A percentile compares a stretch with the other conserved stretches of the same genome.
Evolutionary conservation across 2,113 vertebrate genomes (phyloP).

Genomic region (Peromyscus californicus): DNA sequence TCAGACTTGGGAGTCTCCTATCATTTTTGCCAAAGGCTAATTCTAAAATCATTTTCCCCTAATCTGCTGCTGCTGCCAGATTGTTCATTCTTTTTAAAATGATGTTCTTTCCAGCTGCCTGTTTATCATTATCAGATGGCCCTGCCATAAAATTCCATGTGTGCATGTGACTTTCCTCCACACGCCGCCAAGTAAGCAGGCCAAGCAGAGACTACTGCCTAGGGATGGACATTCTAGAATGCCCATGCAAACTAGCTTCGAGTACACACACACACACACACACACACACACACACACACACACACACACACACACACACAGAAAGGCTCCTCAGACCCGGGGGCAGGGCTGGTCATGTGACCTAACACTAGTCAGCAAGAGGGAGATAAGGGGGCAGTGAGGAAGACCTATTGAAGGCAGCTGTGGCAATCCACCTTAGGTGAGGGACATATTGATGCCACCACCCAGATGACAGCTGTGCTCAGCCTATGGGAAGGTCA

Average conservation of each 20-base stretch:
- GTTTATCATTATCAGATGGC: slow-evolving; percentile 30
- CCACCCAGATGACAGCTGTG: background rate
- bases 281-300: background rate
- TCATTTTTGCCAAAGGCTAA: slow-evolving; percentile 40
- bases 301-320: background rate
- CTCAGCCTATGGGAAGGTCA: background rate
- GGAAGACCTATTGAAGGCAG: background rate
- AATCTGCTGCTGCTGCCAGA: background rate
- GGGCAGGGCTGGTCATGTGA: background rate
- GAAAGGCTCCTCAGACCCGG: background rate
- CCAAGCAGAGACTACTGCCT: background rate
- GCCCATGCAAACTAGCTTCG: background rate
- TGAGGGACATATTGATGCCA: background rate
- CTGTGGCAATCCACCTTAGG: background rate
- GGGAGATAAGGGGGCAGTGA: background rate
- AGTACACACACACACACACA: background rate
- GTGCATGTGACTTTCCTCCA: background rate
- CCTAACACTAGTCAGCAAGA: background rate
- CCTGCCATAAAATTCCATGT: background rate
- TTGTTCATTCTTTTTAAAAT: background rate
- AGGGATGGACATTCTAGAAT: background rate
- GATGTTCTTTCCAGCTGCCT: slow-evolving; percentile 16
- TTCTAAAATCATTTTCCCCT: slow-evolving; percentile 22
- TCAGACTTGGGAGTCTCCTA: background rate
- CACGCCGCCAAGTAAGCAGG: background rate